Conservation (phyloP, 2,113 vertebrate genomes). For the Odontophorus gujanensis region DNA sequence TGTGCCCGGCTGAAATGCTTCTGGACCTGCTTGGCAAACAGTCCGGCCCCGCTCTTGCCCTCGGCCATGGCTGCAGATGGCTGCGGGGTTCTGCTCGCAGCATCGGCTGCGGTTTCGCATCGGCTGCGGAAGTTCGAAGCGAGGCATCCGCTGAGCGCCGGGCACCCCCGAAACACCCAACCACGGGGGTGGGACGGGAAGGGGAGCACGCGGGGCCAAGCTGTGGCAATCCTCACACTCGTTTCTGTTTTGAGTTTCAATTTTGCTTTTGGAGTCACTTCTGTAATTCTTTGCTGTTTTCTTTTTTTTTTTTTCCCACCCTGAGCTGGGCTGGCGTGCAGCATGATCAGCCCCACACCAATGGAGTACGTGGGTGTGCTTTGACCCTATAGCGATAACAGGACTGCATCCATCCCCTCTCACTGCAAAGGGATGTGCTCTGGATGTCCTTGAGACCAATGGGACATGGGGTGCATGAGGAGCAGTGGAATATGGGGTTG, state of each 20-base stretch:
- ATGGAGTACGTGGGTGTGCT: background rate
- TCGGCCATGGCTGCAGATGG: constrained; percentile 83
- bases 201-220: background rate
- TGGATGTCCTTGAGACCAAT: too few relatives aligned
- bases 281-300: accelerated
- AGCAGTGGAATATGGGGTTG: too few relatives aligned
- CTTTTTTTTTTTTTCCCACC: background rate
- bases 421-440: accelerated
- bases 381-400: background rate
- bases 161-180: background rate
- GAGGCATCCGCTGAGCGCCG: constrained; percentile 45
- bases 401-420: accelerated
- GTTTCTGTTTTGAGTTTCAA: accelerated
- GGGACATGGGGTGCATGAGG: too few relatives aligned
- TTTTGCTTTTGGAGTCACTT: background rate
- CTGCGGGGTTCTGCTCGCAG: background rate
- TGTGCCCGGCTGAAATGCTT: constrained; percentile 89
- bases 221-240: accelerated
- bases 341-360: background rate
- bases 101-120: constrained; percentile 28
- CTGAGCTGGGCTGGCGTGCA: accelerated
- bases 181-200: background rate
- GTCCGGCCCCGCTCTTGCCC: constrained; percentile 79
- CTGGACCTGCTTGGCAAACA: constrained; percentile 90
- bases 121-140: constrained; percentile 49